A percentile compares a stretch with the other conserved stretches of the same genome.
These are phyloP conservation scores for Drosophila auraria DNA, from an alignment of 1,140 invertebrate genomes.

Conservation along the genomic window DNA sequence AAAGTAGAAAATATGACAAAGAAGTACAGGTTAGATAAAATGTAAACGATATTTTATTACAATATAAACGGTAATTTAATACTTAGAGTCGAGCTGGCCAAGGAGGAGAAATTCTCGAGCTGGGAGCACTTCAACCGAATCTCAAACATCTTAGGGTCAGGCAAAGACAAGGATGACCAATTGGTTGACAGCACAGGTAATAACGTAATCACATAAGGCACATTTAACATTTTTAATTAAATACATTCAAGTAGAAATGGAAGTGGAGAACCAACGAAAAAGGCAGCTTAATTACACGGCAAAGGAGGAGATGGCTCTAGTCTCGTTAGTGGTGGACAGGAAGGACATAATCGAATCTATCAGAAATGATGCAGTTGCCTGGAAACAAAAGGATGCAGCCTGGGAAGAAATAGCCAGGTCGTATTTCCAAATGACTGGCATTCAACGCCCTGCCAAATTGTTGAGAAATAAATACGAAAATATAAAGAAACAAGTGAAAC, in stretches of 20 bases:
- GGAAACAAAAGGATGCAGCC: constrained; percentile 22
- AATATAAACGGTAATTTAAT: too few species aligned
- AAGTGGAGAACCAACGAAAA: constrained; percentile 19
- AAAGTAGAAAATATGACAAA: too few species aligned
- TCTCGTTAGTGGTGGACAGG: constrained; percentile 23
- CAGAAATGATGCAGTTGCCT: constrained; percentile 35
- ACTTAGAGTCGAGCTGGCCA: too few species aligned
- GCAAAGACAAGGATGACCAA: too few species aligned
- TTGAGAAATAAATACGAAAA: constrained; percentile 9
- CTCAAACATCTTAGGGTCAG: too few species aligned
- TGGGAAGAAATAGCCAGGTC: constrained; percentile 22
- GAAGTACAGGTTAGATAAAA: too few species aligned
- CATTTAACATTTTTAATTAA: not conserved
- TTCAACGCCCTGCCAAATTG: constrained; percentile 1
- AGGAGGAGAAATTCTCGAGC: too few species aligned
- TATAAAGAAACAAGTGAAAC: not conserved
- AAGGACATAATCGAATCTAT: constrained; percentile 21
- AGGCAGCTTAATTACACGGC: constrained; percentile 24
- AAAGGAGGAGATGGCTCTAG: constrained; percentile 32
- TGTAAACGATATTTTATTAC: too few species aligned
- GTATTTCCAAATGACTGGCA: constrained; percentile 1
- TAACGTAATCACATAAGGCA: too few species aligned
- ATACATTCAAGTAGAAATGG: not conserved
- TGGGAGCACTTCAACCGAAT: too few species aligned
- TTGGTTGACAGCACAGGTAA: too few species aligned